phyloP scores from a whole-genome alignment of 2,797 vertebrate species.

The Bradypus variegatus region DNA sequence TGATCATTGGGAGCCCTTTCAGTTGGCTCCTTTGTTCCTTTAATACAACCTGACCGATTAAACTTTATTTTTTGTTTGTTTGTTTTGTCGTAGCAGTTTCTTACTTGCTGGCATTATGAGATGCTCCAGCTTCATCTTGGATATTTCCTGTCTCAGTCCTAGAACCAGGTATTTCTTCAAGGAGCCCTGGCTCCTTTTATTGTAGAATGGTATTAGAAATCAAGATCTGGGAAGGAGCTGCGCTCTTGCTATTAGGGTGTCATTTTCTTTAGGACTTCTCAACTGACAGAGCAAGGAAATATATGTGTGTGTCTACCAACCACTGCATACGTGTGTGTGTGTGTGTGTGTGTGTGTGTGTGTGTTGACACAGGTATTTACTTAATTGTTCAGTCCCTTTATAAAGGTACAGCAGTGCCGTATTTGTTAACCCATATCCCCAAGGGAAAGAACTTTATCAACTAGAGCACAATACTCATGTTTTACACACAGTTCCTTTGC shows the following conservation, averaged over 20 bases:
- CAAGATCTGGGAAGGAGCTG: not conserved
- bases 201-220: not conserved
- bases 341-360: too few relatives aligned
- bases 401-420: not conserved
- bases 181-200: not conserved
- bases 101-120: not conserved
- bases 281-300: not conserved
- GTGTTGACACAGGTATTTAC: not conserved
- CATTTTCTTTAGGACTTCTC: not conserved
- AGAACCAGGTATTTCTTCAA: not conserved
- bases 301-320: not conserved
- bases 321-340: too few relatives aligned
- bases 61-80: not conserved
- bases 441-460: not conserved
- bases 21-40: not conserved
- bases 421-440: not conserved
- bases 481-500: not conserved
- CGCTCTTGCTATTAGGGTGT: not conserved
- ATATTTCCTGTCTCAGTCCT: not conserved
- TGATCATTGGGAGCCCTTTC: not conserved
- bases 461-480: not conserved
- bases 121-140: not conserved
- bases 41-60: not conserved
- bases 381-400: not conserved
- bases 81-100: not conserved